Conservation (phyloP, 2,113 vertebrate genomes). For the Mystacornis crossleyi region DNA sequence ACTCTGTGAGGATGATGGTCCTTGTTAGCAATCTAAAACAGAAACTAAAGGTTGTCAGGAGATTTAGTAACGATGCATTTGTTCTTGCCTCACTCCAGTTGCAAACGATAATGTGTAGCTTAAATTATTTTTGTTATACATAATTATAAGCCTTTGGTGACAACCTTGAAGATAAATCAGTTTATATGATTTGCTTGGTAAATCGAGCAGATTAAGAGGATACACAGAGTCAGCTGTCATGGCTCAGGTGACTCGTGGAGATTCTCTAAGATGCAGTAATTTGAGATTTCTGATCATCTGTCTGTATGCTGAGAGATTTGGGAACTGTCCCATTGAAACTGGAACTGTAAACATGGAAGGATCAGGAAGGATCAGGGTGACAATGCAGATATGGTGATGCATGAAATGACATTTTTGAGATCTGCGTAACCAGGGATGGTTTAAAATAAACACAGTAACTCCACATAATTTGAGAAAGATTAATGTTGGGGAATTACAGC, state of each 20-base stretch:
- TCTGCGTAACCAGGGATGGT: background rate
- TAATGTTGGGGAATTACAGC: background rate
- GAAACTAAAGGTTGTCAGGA: background rate
- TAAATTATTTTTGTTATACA: background rate
- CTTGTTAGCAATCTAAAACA: background rate
- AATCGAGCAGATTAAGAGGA: background rate
- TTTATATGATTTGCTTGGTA: background rate
- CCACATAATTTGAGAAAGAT: background rate
- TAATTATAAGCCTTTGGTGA: background rate
- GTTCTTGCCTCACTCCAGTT: background rate
- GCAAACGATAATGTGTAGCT: background rate
- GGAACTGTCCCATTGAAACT: background rate
- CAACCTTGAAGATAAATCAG: background rate
- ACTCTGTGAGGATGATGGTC: accelerated
- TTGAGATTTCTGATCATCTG: background rate
- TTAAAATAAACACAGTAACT: background rate
- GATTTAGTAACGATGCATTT: background rate
- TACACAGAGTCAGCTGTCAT: background rate
- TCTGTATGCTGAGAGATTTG: background rate
- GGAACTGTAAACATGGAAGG: background rate
- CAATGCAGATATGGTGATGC: background rate
- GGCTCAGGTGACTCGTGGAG: background rate
- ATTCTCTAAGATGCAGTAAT: background rate
- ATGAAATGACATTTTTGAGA: background rate
- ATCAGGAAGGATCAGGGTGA: background rate